Percentiles rank a stretch among this genome's conserved stretches.
Evolutionary conservation across 2,113 vertebrate species (phyloP).

Genomic region (Mesitornis unicolor): DNA sequence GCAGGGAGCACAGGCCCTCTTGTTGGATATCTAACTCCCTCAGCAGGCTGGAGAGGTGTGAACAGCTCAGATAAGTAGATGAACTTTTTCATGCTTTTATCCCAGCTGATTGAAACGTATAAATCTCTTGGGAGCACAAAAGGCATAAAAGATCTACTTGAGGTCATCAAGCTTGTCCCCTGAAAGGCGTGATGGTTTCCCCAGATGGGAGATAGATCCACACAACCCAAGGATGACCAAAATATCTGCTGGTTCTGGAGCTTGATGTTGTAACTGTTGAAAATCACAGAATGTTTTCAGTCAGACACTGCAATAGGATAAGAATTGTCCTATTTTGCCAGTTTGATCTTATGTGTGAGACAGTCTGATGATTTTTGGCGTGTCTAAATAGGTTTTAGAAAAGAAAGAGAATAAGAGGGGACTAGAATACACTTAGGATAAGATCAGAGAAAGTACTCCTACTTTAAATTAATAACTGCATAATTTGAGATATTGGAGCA

Average conservation of each 20-base stretch:
- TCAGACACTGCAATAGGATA: neutral
- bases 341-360: neutral
- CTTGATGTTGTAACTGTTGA: neutral
- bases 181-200: neutral
- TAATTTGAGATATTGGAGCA: neutral
- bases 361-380: neutral
- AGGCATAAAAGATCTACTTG: neutral
- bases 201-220: neutral
- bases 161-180: neutral
- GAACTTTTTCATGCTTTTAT: neutral
- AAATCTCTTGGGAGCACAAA: neutral
- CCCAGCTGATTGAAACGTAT: neutral
- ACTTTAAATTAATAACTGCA: neutral
- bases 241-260: neutral
- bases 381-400: neutral
- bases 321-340: neutral
- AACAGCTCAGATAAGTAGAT: neutral
- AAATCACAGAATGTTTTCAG: neutral
- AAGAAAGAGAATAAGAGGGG: neutral
- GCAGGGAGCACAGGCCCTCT: neutral
- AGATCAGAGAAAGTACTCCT: neutral
- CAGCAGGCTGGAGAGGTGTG: neutral
- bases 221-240: neutral
- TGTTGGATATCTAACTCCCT: neutral
- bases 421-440: neutral